Percentiles rank a stretch among this genome's conserved stretches.
phyloP scores from a whole-genome alignment of 1,140 invertebrate species.

The Meloidogyne exigua region DNA sequence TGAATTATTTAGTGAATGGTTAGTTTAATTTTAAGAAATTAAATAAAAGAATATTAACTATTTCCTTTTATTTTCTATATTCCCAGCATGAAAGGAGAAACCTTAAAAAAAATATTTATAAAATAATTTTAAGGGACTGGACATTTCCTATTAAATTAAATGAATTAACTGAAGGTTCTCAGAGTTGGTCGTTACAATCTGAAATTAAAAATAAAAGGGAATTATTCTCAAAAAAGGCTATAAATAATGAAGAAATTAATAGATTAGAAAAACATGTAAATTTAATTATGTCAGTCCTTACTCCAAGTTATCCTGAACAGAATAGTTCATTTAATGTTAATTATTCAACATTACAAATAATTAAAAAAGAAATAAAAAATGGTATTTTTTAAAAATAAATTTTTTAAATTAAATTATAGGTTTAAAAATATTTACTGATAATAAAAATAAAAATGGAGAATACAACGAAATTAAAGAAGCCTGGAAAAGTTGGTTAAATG shows the following conservation, averaged over 20 bases:
- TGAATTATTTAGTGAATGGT: slow-evolving; percentile 12
- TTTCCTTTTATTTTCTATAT: no score
- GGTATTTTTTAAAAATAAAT: neutral
- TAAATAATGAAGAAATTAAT: neutral
- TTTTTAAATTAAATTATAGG: neutral
- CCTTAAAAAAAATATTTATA: no score
- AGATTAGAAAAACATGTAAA: neutral
- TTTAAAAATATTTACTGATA: neutral
- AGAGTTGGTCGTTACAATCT: neutral
- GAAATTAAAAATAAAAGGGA: neutral
- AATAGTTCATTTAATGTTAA: slow-evolving; percentile 1
- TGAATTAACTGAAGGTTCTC: neutral
- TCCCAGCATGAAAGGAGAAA: no score
- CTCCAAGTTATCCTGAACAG: slow-evolving; percentile 9
- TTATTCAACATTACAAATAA: slow-evolving; percentile 11
- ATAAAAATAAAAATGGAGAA: neutral
- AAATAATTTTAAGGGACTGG: no score
- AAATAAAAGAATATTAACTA: no score
- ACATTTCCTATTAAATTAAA: slow-evolving; percentile 9
- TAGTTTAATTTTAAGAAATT: no score
- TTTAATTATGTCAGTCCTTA: slow-evolving; percentile 1
- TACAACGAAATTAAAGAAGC: neutral
- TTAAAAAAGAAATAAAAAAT: slow-evolving; percentile 8
- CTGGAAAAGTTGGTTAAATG: slow-evolving; percentile 7
- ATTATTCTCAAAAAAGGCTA: neutral